Evolutionary conservation across 2,113 vertebrate genomes (phyloP).

Genomic region (Xiphophorus maculatus): DNA sequence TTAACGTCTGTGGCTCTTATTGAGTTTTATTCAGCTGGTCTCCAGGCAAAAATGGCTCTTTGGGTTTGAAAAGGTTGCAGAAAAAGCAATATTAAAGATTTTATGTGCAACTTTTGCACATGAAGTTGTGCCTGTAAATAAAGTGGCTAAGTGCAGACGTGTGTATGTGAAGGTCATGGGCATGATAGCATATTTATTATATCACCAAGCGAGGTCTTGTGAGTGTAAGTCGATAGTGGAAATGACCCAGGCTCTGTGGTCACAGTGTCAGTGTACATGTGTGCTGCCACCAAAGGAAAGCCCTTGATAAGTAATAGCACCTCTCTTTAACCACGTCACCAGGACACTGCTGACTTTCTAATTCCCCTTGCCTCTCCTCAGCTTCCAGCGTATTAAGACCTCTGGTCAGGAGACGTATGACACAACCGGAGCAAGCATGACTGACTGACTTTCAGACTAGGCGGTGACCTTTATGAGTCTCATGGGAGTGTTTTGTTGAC

Average conservation of each 20-base stretch:
- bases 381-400: background rate
- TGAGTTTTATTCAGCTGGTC: no score
- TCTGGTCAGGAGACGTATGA: constrained; percentile 34
- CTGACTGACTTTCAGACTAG: background rate
- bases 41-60: no score
- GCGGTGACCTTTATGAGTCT: constrained; percentile 39
- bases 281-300: constrained; percentile 4
- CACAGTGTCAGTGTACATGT: constrained; percentile 2
- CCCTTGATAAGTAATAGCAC: background rate
- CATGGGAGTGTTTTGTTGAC: constrained; percentile 64
- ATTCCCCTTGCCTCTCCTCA: background rate
- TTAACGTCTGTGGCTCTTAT: no score
- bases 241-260: constrained; percentile 9
- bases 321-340: background rate
- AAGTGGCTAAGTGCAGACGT: constrained; percentile 18
- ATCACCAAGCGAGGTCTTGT: constrained; percentile 43
- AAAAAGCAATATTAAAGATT: background rate
- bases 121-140: constrained; percentile 16
- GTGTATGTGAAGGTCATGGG: constrained; percentile 23
- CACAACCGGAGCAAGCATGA: background rate
- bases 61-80: no score
- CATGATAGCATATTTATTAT: constrained; percentile 21
- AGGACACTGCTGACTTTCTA: constrained; percentile 15
- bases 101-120: background rate
- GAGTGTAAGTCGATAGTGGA: constrained; percentile 48